These are phyloP conservation scores for Protaetia brevitarsis DNA, from an alignment of 1,140 invertebrate genomes.

Conservation along the genomic window DNA sequence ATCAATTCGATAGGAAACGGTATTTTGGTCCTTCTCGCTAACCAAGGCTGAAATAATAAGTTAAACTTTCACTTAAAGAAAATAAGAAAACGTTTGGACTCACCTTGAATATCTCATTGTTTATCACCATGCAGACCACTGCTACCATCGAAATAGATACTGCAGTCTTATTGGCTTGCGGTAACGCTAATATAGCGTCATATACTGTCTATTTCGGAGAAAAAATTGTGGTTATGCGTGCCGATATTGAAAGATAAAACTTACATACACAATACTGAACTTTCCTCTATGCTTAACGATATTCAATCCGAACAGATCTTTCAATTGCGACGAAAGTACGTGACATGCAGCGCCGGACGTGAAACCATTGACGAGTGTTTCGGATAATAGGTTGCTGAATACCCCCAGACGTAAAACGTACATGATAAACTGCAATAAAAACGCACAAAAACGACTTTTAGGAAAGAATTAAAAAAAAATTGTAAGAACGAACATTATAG, in stretches of 20 bases:
- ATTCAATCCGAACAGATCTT: slow-evolving; percentile 77
- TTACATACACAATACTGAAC: slow-evolving; percentile 70
- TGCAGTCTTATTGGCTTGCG: slow-evolving; percentile 62
- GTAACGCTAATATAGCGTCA: slow-evolving; percentile 61
- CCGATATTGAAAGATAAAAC: slow-evolving; percentile 1
- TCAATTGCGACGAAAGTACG: slow-evolving; percentile 84
- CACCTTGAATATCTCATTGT: slow-evolving; percentile 79
- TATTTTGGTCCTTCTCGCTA: slow-evolving; percentile 67
- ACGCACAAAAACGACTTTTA: no score
- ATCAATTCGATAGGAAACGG: slow-evolving; percentile 87
- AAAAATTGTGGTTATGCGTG: neutral
- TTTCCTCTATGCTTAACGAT: slow-evolving; percentile 62
- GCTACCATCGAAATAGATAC: slow-evolving; percentile 67
- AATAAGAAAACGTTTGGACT: slow-evolving; percentile 64
- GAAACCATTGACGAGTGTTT: slow-evolving; percentile 87
- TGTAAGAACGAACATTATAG: neutral
- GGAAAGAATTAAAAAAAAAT: neutral
- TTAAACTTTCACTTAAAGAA: slow-evolving; percentile 80
- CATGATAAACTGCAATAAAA: slow-evolving; percentile 68
- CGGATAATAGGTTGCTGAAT: slow-evolving; percentile 79
- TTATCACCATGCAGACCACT: slow-evolving; percentile 66
- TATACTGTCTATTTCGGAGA: slow-evolving; percentile 64
- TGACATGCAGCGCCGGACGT: slow-evolving; percentile 88
- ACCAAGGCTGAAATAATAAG: slow-evolving; percentile 65
- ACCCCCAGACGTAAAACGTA: slow-evolving; percentile 78